Percentiles rank a stretch among this genome's conserved stretches.
Conservation (phyloP, 2,888 invertebrate genomes). For the Notodonta ziczac region DNA sequence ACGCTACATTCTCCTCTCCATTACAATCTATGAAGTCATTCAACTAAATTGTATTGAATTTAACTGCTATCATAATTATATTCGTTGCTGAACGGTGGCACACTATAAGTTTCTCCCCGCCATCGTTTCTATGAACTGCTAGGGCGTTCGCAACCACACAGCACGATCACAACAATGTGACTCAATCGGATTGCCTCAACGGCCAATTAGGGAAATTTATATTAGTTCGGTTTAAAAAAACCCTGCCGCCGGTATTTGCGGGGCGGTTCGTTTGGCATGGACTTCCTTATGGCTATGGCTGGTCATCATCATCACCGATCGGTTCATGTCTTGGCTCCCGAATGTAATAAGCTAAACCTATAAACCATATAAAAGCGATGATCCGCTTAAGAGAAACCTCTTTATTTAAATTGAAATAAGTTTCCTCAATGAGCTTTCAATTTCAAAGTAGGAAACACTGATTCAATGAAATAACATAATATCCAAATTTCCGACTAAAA, state of each 20-base stretch:
- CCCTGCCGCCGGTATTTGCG: not conserved
- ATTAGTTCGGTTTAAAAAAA: not conserved
- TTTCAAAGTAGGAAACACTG: too few relatives aligned
- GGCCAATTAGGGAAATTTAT: not conserved
- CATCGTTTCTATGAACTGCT: not conserved
- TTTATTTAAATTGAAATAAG: not conserved
- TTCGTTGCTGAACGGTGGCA: too few relatives aligned
- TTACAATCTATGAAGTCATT: too few relatives aligned
- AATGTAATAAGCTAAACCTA: too few relatives aligned
- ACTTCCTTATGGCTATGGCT: not conserved
- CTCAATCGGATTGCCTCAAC: slow-evolving; percentile 24
- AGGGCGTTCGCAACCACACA: not conserved
- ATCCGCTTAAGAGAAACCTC: too few relatives aligned
- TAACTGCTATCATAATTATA: too few relatives aligned
- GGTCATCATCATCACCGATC: not conserved
- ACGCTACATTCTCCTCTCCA: too few relatives aligned
- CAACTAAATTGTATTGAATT: too few relatives aligned
- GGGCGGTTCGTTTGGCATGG: not conserved
- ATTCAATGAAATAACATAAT: too few relatives aligned
- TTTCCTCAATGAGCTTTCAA: not conserved
- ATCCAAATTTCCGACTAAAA: slow-evolving; percentile 4
- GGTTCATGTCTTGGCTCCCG: not conserved
- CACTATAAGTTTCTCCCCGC: too few relatives aligned
- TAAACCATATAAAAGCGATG: too few relatives aligned
- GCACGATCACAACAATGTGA: slow-evolving; percentile 26